Evolutionary conservation across 2,888 invertebrate species (phyloP).

Genomic region (Oligia latruncula): DNA sequence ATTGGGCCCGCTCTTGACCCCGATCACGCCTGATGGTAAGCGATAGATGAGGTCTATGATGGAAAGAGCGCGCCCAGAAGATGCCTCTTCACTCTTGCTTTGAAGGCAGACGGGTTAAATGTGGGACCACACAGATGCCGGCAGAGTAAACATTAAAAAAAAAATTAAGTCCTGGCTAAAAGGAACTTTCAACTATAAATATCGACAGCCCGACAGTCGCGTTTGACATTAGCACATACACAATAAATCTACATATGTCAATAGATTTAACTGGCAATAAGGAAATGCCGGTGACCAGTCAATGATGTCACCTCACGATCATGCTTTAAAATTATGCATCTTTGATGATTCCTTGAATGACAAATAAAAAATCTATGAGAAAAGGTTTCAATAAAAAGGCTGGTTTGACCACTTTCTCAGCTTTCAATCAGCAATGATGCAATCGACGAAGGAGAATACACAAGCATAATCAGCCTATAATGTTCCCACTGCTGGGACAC

Average conservation of each 20-base stretch:
- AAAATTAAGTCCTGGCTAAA: background rate
- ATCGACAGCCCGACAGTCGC: too few relatives aligned
- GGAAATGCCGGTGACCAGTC: slow-evolving; percentile 20
- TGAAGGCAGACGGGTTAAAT: too few relatives aligned
- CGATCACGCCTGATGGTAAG: too few relatives aligned
- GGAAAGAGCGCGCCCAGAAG: too few relatives aligned
- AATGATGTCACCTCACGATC: slow-evolving; percentile 28
- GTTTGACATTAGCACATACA: background rate
- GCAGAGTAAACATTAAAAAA: background rate
- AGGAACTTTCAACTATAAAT: background rate
- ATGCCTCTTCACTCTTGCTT: too few relatives aligned
- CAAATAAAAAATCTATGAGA: background rate
- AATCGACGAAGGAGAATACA: background rate
- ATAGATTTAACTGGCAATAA: slow-evolving; percentile 22
- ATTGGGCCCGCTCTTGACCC: too few relatives aligned
- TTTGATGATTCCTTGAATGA: slow-evolving; percentile 13
- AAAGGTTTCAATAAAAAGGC: background rate
- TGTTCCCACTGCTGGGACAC: too few relatives aligned
- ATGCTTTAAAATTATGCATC: slow-evolving; percentile 11
- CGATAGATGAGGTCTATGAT: too few relatives aligned
- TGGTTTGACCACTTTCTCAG: background rate
- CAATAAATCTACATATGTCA: slow-evolving; percentile 19
- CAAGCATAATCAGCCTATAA: too few relatives aligned
- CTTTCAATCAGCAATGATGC: background rate
- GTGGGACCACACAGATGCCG: too few relatives aligned